Percentiles rank a stretch among this genome's conserved stretches.
Conservation (phyloP, 1,140 invertebrate species). For the Drosophila bifasciata region DNA sequence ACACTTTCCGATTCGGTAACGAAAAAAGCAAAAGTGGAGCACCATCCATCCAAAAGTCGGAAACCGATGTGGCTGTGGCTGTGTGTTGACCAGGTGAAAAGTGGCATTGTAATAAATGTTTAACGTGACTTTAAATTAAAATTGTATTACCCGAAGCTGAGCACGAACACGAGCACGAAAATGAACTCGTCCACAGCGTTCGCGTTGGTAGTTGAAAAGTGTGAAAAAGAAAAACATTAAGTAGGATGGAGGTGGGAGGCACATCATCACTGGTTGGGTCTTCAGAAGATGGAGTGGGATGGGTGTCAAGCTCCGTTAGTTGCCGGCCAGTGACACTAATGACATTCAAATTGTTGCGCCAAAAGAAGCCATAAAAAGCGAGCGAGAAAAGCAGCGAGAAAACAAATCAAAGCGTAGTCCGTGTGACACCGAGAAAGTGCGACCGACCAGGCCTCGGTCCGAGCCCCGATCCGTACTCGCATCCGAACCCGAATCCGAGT, state of each 20-base stretch:
- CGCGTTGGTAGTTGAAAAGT: conserved; percentile 21
- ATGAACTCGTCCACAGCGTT: conserved; percentile 11
- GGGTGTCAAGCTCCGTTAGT: conserved; percentile 68
- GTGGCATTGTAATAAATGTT: conserved; percentile 68
- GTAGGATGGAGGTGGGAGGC: conserved; percentile 16
- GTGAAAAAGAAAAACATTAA: conserved; percentile 61
- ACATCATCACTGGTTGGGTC: not conserved
- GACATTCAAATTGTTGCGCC: conserved; percentile 77
- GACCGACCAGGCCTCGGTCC: conserved; percentile 19
- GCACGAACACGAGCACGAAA: conserved; percentile 1
- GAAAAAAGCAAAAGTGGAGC: conserved; percentile 41
- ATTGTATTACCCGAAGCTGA: conserved; percentile 29
- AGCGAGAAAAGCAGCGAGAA: conserved; percentile 43
- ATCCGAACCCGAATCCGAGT: conserved; percentile 24
- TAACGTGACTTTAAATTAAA: conserved; percentile 71
- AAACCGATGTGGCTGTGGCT: not conserved
- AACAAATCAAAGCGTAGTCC: conserved; percentile 55
- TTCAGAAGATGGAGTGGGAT: not conserved
- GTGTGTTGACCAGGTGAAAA: conserved; percentile 47
- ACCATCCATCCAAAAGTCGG: not conserved
- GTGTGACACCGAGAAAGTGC: conserved; percentile 60
- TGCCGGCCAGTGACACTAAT: conserved; percentile 68
- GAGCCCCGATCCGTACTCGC: conserved; percentile 18
- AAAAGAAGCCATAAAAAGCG: conserved; percentile 72
- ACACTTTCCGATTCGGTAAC: conserved; percentile 52